Base-by-base conservation (phyloP, 1,140 invertebrate species). In the Telenomus remus region DNA sequence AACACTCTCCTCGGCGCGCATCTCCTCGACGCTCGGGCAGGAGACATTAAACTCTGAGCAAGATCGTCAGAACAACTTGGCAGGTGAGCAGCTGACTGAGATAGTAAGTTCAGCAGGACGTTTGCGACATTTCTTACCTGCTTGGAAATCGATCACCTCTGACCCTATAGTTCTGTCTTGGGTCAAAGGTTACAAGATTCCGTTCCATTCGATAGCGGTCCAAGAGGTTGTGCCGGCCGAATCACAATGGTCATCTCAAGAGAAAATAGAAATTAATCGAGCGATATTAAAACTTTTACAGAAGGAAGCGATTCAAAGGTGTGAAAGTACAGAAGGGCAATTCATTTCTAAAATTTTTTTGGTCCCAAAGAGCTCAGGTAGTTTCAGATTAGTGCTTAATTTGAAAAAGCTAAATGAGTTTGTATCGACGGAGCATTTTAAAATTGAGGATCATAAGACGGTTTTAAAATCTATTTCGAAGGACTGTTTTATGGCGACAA, bases 361-460 rank as follows among this genome's bases (percentile, higher is more conserved):
- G 14, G 12, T 51, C 11, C 12, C 49, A 8, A 51, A 35, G 13
- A 4, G 5, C 5, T 13, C 1, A 4, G 33, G 50, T 9, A 12
- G 12, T 15, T 39, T 39, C 14, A 37, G 34, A 39, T 68, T 74
- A 27, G 53, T 74, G 37, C 44, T 74, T 8, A 74, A 74, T 50
- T 33, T 74, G 5, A 61, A 68, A 50, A 37, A 48, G 1, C 42
- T 68, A 16, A 74, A 74, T 10, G 15, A 59, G 8, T 73, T 59
- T 53, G 43, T 65, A 11, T 10, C 39, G 0, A 13, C 27, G 13
- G 42, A 48, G 8, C 50, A 63, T 55, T 65, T 65, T 48, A 65
- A 65, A 55, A 15, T 55, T 1, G 61, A 55, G 13, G 61, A 65
- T 15, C 12, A 37, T 27, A 65, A 54, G 27, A 44, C 27, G 6